phyloP scores from a whole-genome alignment of 2,888 invertebrate species.

The Synergus japonicus region DNA sequence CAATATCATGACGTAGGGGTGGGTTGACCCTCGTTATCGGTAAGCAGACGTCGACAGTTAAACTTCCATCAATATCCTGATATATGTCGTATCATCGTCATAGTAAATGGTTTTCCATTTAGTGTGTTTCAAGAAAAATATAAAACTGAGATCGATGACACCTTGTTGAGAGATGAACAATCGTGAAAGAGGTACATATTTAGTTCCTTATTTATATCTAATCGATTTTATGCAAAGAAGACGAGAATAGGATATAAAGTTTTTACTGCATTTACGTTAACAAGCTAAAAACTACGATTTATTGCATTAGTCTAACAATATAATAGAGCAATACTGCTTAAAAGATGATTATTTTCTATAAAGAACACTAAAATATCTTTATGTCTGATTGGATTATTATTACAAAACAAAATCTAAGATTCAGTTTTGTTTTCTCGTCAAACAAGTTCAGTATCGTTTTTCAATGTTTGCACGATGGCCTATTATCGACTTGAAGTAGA shows the following conservation, averaged over 20 bases:
- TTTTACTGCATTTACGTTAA: not conserved
- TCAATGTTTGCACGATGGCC: not conserved
- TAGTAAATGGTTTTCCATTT: not conserved
- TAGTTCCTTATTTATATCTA: not conserved
- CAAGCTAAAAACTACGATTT: not conserved
- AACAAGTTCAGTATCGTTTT: not conserved
- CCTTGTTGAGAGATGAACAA: not conserved
- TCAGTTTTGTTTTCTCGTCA: not conserved
- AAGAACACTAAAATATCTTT: not conserved
- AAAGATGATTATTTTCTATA: not conserved
- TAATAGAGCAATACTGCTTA: not conserved
- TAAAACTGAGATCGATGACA: not conserved
- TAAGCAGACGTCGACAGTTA: not conserved
- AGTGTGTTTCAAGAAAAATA: not conserved
- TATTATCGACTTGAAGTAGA: not conserved
- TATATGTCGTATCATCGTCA: not conserved
- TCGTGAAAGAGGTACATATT: not conserved
- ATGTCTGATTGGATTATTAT: not conserved
- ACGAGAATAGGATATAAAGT: not conserved
- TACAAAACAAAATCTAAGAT: not conserved
- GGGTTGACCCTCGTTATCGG: slow-evolving; percentile 6
- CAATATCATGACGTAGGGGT: slow-evolving; percentile 18
- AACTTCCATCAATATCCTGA: slow-evolving; percentile 17
- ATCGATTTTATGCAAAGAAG: not conserved
- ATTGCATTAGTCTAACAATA: not conserved